Evolutionary conservation across 2,113 vertebrate genomes (phyloP).

Genomic region (Triplophysa tibetana): DNA sequence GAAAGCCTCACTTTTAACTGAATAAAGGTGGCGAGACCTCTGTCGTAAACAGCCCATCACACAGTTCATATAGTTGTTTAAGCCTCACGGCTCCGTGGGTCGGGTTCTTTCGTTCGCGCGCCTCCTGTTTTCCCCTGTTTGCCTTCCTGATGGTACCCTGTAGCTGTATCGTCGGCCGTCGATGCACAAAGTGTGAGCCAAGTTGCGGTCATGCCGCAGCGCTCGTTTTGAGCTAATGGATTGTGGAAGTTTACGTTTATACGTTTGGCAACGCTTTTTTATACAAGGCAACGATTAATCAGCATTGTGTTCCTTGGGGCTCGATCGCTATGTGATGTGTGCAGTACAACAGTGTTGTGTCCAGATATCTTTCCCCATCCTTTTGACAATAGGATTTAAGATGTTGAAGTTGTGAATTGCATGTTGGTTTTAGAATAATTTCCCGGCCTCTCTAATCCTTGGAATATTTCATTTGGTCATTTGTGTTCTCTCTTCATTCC

Average conservation of each 20-base stretch:
- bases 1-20: slow-evolving; percentile 45
- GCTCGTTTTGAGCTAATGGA: slow-evolving; percentile 16
- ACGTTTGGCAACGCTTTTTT: no score
- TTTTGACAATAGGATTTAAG: no score
- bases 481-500: no score
- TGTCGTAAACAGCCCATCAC: slow-evolving; percentile 41
- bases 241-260: neutral
- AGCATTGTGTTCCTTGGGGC: no score
- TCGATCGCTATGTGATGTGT: no score
- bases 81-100: slow-evolving; percentile 1
- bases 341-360: no score
- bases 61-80: slow-evolving; percentile 35
- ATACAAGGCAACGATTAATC: no score
- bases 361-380: no score
- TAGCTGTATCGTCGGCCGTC: neutral
- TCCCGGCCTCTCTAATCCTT: no score
- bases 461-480: no score
- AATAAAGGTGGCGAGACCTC: slow-evolving; percentile 28
- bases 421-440: no score
- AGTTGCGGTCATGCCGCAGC: neutral
- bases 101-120: slow-evolving; percentile 2
- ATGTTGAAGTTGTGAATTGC: neutral
- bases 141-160: slow-evolving; percentile 23
- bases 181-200: neutral
- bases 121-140: slow-evolving; percentile 26